Base-by-base conservation (phyloP, 2,888 invertebrate species). In the Pammene fasciana region DNA sequence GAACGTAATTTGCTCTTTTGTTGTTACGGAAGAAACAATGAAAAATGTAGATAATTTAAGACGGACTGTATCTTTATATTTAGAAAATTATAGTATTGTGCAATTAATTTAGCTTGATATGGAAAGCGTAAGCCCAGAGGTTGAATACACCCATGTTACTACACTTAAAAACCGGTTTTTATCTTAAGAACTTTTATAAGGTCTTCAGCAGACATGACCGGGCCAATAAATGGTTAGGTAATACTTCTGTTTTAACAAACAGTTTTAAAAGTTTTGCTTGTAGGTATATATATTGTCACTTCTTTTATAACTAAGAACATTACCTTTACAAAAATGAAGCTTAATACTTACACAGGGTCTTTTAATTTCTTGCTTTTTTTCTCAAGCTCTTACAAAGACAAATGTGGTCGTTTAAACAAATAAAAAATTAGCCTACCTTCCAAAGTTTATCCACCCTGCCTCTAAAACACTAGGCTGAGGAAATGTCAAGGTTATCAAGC, bases 401-500 rank as follows among this genome's bases (percentile, higher is more conserved):
- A 34, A 34, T 9, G n/a, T 34, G 34, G 3, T 7, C 7, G 6
- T 26, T 50, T 26, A 50, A 26, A 45, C 26, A 59, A 43, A 18
- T 26, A 59, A 45, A 52, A 52, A 52, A 52, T n/a, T 11, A 55
- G 34, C 14, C 65, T 5, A 56, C 55, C 55, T 65, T 56, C 46
- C 46, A 46, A 55, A 56, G 45, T 65, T 65, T 65, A 26, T 61
- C 61, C 59, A 59, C 61, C 60, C 41, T 14, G 26, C 18, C 41
- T 43, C 16, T 13, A 54, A 52, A 64, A 70, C 46, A 59, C 67
- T 67, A 67, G 71, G 38, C 46, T 14, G 48, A 60, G 68, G 56
- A 71, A 75, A 80, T 77, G 76, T 78, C 75, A 78, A 72, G 74
- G 78, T 82, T 84, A 85, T 87, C 88, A 86, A 86, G 85, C 86